phyloP scores from a whole-genome alignment of 1,140 invertebrate species.

The Rhynchophorus ferrugineus region DNA sequence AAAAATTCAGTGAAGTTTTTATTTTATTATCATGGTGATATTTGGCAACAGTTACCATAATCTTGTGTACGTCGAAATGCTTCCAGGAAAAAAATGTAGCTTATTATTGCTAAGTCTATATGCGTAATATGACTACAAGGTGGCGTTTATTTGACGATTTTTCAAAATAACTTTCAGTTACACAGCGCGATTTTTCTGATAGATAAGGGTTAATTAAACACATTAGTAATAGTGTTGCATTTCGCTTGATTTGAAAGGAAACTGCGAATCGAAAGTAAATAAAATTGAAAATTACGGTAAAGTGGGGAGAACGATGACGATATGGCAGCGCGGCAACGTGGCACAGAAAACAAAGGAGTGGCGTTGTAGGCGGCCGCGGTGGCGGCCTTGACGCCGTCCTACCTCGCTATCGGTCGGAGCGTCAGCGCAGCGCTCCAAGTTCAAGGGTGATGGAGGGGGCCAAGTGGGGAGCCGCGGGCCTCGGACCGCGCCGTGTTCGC shows the following conservation, averaged over 20 bases:
- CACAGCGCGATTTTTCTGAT: background rate
- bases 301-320: background rate
- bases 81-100: background rate
- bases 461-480: constrained; percentile 39
- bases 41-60: background rate
- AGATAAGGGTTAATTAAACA: background rate
- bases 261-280: background rate
- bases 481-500: constrained; percentile 44
- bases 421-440: constrained; percentile 49
- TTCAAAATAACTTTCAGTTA: background rate
- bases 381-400: constrained; percentile 31
- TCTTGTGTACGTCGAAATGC: background rate
- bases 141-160: background rate
- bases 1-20: background rate
- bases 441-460: constrained; percentile 52
- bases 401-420: constrained; percentile 29
- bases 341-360: constrained; percentile 44
- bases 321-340: constrained; percentile 25
- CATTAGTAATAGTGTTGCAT: background rate
- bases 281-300: background rate
- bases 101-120: constrained; percentile 3
- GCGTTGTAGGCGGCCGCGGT: constrained; percentile 26
- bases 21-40: background rate
- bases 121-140: background rate
- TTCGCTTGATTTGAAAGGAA: background rate